These are phyloP conservation scores for Zaprionus taronus DNA, from an alignment of 1,140 invertebrate genomes.

Conservation along the genomic window DNA sequence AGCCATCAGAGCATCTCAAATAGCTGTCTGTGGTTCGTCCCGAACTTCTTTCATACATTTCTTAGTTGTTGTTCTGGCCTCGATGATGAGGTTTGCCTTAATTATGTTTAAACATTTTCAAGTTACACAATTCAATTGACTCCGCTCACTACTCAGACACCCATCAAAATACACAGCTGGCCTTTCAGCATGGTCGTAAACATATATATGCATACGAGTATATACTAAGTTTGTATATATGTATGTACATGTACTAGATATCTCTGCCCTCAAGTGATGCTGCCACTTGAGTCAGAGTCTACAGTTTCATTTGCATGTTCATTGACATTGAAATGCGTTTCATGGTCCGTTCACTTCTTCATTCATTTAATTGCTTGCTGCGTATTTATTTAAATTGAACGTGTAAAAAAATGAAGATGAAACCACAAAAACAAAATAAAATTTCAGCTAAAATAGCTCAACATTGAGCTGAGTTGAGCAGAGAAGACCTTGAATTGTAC, in stretches of 20 bases:
- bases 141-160: slow-evolving; percentile 10
- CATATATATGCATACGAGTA: neutral
- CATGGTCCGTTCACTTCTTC: slow-evolving; percentile 77
- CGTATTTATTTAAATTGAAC: slow-evolving; percentile 58
- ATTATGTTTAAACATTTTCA: slow-evolving; percentile 67
- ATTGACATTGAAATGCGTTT: slow-evolving; percentile 79
- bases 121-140: slow-evolving; percentile 72
- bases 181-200: slow-evolving; percentile 46
- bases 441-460: slow-evolving; percentile 37
- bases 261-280: slow-evolving; percentile 13
- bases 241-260: slow-evolving; percentile 1
- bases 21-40: neutral
- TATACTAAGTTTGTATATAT: slow-evolving; percentile 19
- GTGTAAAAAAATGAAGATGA: slow-evolving; percentile 17
- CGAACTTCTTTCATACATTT: slow-evolving; percentile 24
- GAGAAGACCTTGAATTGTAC: slow-evolving; percentile 36
- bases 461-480: slow-evolving; percentile 45
- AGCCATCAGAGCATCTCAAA: slow-evolving; percentile 38
- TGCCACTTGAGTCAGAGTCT: slow-evolving; percentile 25
- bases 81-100: slow-evolving; percentile 46
- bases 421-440: slow-evolving; percentile 22
- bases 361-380: slow-evolving; percentile 65
- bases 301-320: slow-evolving; percentile 62
- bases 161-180: slow-evolving; percentile 32
- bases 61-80: slow-evolving; percentile 23